Evolutionary conservation across 2,888 invertebrate genomes (phyloP).

Genomic region (Clostera curtula): DNA sequence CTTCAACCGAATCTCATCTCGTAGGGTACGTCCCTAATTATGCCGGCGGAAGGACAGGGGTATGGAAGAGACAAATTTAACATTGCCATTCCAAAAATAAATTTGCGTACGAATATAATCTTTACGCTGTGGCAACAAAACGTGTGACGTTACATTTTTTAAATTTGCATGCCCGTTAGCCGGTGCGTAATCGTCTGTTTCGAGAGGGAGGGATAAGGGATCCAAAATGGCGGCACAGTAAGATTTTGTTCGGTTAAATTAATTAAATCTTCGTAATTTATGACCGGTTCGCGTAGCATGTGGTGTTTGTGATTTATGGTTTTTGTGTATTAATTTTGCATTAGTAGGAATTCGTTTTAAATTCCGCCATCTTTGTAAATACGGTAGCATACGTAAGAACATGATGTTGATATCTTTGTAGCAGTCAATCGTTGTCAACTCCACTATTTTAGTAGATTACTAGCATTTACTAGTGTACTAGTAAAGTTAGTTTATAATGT

Average conservation of each 20-base stretch:
- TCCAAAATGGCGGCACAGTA: conserved; percentile 67
- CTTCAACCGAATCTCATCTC: conserved; percentile 63
- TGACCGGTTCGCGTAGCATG: conserved; percentile 52
- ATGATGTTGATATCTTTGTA: too few species aligned
- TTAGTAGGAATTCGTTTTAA: too few species aligned
- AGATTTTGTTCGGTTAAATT: conserved; percentile 71
- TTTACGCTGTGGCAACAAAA: conserved; percentile 18
- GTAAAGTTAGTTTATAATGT: too few species aligned
- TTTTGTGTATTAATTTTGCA: conserved; percentile 50
- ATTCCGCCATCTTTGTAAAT: too few species aligned
- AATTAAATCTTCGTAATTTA: conserved; percentile 75
- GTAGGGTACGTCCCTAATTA: conserved; percentile 69
- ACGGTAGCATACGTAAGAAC: neutral
- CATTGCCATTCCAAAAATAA: conserved; percentile 23
- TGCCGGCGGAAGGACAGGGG: conserved; percentile 61
- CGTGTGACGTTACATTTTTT: conserved; percentile 11
- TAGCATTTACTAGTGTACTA: too few species aligned
- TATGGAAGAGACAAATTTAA: conserved; percentile 50
- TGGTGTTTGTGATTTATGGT: conserved; percentile 62
- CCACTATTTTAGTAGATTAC: too few species aligned
- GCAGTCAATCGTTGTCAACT: too few species aligned
- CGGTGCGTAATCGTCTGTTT: conserved; percentile 66
- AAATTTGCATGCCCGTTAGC: conserved; percentile 33
- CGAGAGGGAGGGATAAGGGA: conserved; percentile 58
- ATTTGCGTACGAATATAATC: conserved; percentile 18